These are phyloP conservation scores for Apamea anceps DNA, from an alignment of 2,888 invertebrate genomes.

Conservation along the genomic window DNA sequence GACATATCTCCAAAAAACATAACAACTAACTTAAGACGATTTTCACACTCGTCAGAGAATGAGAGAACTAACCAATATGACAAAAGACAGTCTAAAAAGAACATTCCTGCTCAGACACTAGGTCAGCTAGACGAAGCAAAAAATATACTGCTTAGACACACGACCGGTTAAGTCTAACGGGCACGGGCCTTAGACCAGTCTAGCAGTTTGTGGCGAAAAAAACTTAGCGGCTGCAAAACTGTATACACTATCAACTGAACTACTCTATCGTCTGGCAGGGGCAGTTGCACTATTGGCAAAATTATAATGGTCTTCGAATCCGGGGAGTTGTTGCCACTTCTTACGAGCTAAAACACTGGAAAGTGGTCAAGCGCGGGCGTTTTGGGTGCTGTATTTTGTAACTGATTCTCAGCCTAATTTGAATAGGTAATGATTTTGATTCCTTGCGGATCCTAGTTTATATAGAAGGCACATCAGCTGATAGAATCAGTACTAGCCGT, in stretches of 20 bases:
- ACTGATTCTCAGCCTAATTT: neutral
- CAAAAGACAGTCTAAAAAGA: neutral
- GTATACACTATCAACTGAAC: slow-evolving; percentile 1
- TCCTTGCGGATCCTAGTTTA: neutral
- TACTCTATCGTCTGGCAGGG: neutral
- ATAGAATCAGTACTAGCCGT: slow-evolving; percentile 18
- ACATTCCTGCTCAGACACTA: neutral
- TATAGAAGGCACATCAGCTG: neutral
- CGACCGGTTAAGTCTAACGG: slow-evolving; percentile 26
- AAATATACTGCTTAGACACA: slow-evolving; percentile 10
- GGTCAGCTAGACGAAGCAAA: slow-evolving; percentile 24
- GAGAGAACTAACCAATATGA: neutral
- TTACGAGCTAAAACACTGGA: too few relatives aligned
- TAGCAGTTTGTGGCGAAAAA: slow-evolving; percentile 9
- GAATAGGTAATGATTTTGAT: neutral
- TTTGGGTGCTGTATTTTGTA: neutral
- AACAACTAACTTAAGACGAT: neutral
- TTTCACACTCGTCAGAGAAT: neutral
- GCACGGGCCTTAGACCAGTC: slow-evolving; percentile 19
- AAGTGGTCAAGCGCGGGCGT: neutral
- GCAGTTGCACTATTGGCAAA: neutral
- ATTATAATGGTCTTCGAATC: neutral
- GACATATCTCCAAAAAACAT: neutral
- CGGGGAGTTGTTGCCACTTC: neutral
- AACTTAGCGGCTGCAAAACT: slow-evolving; percentile 4